Evolutionary conservation across 2,888 invertebrate species (phyloP).

Genomic region (Apamea crenata): DNA sequence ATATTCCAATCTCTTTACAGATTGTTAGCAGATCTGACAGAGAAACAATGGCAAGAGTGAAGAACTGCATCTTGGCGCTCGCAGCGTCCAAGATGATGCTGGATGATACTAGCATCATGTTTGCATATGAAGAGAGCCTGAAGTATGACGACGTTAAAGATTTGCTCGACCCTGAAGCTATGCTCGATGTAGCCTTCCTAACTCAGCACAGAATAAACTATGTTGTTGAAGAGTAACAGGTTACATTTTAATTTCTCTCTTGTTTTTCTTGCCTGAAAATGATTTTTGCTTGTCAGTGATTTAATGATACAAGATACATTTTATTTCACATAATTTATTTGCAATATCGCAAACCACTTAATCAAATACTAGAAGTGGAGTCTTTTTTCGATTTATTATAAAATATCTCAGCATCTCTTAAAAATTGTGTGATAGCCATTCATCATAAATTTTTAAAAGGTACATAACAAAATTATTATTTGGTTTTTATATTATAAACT

Average conservation of each 20-base stretch:
- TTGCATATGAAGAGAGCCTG: slow-evolving; percentile 97
- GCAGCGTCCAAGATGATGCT: slow-evolving; percentile 97
- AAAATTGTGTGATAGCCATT: slow-evolving; percentile 38
- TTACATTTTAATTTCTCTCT: slow-evolving; percentile 28
- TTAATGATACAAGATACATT: slow-evolving; percentile 19
- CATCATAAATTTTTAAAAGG: slow-evolving; percentile 53
- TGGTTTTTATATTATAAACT: slow-evolving; percentile 58
- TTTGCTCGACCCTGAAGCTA: slow-evolving; percentile 95
- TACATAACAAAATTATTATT: slow-evolving; percentile 62
- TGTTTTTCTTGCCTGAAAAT: slow-evolving; percentile 8
- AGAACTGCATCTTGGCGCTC: slow-evolving; percentile 97
- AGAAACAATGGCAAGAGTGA: slow-evolving; percentile 96
- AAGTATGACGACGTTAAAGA: slow-evolving; percentile 94
- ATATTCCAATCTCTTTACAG: slow-evolving; percentile 78
- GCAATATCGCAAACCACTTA: slow-evolving; percentile 59
- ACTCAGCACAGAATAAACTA: slow-evolving; percentile 93
- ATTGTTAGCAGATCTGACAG: slow-evolving; percentile 93
- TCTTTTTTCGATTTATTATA: slow-evolving; percentile 35
- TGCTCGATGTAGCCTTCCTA: slow-evolving; percentile 95
- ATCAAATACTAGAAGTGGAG: slow-evolving; percentile 32
- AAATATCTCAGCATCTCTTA: slow-evolving; percentile 46
- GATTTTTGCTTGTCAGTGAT: not conserved
- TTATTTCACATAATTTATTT: slow-evolving; percentile 52
- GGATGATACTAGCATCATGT: slow-evolving; percentile 97
- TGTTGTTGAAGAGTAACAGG: slow-evolving; percentile 78